Evolutionary conservation across 30 jellyfish, hydroid and myxozoan species (phyloP).

Genomic region (Haliclystus octoradiatus): DNA sequence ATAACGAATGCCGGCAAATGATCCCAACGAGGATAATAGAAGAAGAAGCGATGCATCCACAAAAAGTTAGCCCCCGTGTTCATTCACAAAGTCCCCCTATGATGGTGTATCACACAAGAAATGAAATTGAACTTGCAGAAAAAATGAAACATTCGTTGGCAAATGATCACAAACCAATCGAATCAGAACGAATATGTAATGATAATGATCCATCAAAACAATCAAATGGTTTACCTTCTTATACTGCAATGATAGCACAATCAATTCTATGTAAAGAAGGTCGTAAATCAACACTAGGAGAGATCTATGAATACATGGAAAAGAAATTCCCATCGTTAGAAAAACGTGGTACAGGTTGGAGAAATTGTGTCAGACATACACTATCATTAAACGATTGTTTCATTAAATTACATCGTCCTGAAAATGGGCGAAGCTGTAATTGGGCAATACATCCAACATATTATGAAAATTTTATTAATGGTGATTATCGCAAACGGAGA

Average conservation of each 20-base stretch:
- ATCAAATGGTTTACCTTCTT: conserved; percentile 38
- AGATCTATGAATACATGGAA: conserved; percentile 69
- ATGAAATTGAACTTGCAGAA: no score
- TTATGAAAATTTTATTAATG: conserved; percentile 44
- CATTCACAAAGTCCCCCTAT: neutral
- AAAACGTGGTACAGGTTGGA: conserved; percentile 70
- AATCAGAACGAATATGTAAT: no score
- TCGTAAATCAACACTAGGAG: conserved; percentile 46
- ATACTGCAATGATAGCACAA: conserved; percentile 82
- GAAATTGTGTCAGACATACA: conserved; percentile 81
- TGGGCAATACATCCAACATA: conserved; percentile 95
- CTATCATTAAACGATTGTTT: conserved; percentile 70
- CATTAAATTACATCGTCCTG: conserved; percentile 77
- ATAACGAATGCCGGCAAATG: no score
- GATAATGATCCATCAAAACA: no score
- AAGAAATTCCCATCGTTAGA: conserved; percentile 42
- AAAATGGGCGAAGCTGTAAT: conserved; percentile 76
- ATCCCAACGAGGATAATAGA: neutral
- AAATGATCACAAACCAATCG: neutral
- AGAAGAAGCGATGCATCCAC: neutral
- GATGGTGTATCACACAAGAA: no score
- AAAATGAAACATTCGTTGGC: no score
- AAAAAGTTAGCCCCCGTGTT: neutral
- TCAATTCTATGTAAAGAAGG: conserved; percentile 55
- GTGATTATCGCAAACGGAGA: conserved; percentile 41